Evolutionary conservation across 2,888 invertebrate genomes (phyloP).

Genomic region (Fragum fragum): DNA sequence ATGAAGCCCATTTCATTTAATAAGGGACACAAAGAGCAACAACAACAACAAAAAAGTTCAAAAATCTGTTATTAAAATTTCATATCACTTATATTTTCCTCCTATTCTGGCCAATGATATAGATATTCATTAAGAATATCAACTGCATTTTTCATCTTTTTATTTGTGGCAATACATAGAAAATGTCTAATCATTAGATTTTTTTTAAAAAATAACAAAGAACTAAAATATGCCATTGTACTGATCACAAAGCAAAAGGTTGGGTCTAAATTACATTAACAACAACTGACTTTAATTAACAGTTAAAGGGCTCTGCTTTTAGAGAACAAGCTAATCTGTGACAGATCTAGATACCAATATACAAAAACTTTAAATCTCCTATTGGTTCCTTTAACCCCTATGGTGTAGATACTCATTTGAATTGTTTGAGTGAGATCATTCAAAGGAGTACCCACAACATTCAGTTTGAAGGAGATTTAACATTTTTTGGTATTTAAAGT

Average conservation of each 20-base stretch:
- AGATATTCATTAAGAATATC: no score
- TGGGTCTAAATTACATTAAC: not conserved
- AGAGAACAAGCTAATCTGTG: not conserved
- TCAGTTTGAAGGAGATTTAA: not conserved
- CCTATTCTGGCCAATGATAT: no score
- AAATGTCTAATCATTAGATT: no score
- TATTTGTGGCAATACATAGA: no score
- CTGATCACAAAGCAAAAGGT: not conserved
- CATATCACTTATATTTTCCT: no score
- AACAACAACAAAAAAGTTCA: no score
- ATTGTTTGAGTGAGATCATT: not conserved
- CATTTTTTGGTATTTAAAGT: no score
- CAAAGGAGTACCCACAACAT: slow-evolving; percentile 1
- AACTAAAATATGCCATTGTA: not conserved
- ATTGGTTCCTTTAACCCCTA: not conserved
- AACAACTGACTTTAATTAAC: not conserved
- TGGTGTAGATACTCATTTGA: not conserved
- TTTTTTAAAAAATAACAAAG: no score
- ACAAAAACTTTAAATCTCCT: not conserved
- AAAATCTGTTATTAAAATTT: no score
- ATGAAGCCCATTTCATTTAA: no score
- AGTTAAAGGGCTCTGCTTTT: not conserved
- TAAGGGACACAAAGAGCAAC: no score
- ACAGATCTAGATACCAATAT: not conserved
- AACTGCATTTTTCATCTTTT: no score